phyloP scores from a whole-genome alignment of 2,888 invertebrate genomes.

The Pseudococcus longispinus region DNA sequence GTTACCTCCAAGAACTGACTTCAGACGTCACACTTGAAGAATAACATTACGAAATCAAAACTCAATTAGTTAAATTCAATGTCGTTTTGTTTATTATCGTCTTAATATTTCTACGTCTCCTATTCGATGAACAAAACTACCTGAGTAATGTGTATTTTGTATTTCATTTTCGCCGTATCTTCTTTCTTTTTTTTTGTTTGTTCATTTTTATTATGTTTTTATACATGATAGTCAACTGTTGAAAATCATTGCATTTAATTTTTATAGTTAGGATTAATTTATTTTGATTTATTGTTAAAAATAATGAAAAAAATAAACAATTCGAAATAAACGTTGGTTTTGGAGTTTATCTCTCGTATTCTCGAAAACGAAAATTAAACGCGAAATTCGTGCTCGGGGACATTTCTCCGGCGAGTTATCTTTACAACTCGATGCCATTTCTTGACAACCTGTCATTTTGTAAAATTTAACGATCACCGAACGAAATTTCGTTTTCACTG shows the following conservation, averaged over 20 bases:
- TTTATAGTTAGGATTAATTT: conserved; percentile 44
- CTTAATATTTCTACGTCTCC: conserved; percentile 23
- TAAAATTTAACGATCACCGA: neutral
- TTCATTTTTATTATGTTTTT: conserved; percentile 45
- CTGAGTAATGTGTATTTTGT: conserved; percentile 41
- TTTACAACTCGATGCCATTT: neutral
- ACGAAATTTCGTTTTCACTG: neutral
- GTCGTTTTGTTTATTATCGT: neutral
- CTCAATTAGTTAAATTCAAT: conserved; percentile 17
- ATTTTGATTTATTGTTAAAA: conserved; percentile 43
- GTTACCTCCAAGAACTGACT: conserved; percentile 52
- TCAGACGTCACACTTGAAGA: conserved; percentile 50
- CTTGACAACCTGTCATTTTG: neutral
- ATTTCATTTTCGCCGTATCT: conserved; percentile 25
- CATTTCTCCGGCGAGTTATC: neutral
- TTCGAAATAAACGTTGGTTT: neutral
- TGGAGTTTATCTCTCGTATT: neutral
- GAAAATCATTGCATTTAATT: conserved; percentile 51
- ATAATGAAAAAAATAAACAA: conserved; percentile 28
- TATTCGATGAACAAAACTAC: conserved; percentile 35
- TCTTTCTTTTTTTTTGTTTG: conserved; percentile 39
- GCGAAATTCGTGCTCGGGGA: neutral
- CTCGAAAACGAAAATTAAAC: neutral
- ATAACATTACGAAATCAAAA: conserved; percentile 11
- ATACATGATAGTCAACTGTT: conserved; percentile 40